Base-by-base conservation (phyloP, 1,140 invertebrate genomes). In the Anadara kagoshimensis region DNA sequence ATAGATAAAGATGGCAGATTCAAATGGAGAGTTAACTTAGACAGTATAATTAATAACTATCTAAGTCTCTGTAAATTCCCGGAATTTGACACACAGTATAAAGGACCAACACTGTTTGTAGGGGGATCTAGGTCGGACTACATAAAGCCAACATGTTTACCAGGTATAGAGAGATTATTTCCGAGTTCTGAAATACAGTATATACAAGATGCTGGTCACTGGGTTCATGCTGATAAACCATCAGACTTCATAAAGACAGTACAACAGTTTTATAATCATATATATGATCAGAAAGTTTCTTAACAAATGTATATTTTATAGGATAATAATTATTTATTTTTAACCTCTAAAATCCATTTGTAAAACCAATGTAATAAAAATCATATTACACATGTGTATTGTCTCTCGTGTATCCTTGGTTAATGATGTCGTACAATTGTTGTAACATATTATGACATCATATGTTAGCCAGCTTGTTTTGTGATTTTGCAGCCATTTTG, bases 181-280 rank as follows among this genome's bases (percentile, higher is more conserved):
- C 95, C 96, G 0, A 90, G 91, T 10, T 93, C 94, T 0, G 88
- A 93, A 73, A 91, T 98, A 68, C 85, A 91, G 66, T 94, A 93
- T 82, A 92, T 98, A 57, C 90, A 92, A 45, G 93, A 92, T 72
- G 94, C 96, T 22, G 95, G 96, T 5, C 97, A 98, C 87, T 97
- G 96, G 94, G 93, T 97, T 14, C 97, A 98, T 85, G 93, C 94
- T 64, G 96, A 98, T 76, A 94, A 97, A 86, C 95, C 97, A 5
- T 83, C 90, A 2, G 92, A 94, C 81, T 98, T 66, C 16, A 18
- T 73, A 41, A 54, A 66, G 14, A 16, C 43, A 22, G 54, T 59
- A 5, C 43, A 43, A 8, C 16, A 59, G 54, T 73, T 66, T 53
- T 44, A 36, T 36, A 36, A 36, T 36, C 29, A 36, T 36, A 36